Evolutionary conservation across 2,113 vertebrate species (phyloP), one percentile per base, ranked within the genome.

Genomic region (Heloderma charlesbogerti): DNA sequence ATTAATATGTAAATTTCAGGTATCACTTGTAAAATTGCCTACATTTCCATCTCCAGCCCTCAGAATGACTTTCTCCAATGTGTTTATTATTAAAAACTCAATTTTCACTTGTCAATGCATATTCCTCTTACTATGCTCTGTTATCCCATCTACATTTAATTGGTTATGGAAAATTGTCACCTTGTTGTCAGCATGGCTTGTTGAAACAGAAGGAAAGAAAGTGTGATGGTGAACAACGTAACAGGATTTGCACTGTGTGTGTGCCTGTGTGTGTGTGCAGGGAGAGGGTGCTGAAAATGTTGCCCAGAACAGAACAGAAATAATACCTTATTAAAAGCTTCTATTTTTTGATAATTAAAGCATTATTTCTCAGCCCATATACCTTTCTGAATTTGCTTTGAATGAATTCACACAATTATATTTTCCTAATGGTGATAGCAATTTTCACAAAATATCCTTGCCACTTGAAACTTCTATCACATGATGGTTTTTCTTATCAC

Each of bases 351-450:
- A 71, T n/a, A 88, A 91, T 54, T 31, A 84, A 87, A 78, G 31
- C 13, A 83, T 57, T 10, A 74, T 89, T 72, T 86, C 82, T 85
- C 29, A 93, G 29, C 3, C 85, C 87, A 34, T 93, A 94, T 95
- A 92, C 31, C 80, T 93, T 94, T 91, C 90, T 75, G 25, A 92
- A 82, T 74, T 84, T 91, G 82, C 29, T 90, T 69, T 92, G 89
- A 48, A 79, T 69, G 60, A 67, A 43, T 75, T 86, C 43, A 85
- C 15, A 79, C 20, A 77, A 67, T 77, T 77, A 48, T 22, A 40
- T 77, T 90, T 63, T 66, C 9, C 20, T 67, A 90, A 85, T 51
- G 60, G 29, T 37, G 31, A 22, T 43, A 45, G 51, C 40, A 77
- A 54, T 69, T 85, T 86, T 79, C 43, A 69, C 43, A 27, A 79